Conservation (phyloP, 2,888 invertebrate genomes). For the Baronia brevicornis region DNA sequence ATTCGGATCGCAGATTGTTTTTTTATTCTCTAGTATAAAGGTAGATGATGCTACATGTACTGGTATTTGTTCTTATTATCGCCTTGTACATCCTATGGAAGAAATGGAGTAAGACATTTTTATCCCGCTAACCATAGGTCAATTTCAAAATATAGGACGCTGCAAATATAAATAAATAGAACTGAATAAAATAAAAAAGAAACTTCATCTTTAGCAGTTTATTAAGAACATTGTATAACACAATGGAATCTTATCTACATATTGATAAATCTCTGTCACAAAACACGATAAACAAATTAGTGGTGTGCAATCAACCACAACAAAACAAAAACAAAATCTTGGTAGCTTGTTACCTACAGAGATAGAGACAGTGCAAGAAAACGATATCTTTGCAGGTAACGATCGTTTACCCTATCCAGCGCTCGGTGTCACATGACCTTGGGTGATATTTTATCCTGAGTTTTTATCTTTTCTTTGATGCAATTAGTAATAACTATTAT, state of each 20-base stretch:
- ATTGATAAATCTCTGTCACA: constrained; percentile 69
- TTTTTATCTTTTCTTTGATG: no score
- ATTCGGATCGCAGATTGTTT: no score
- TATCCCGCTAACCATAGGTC: neutral
- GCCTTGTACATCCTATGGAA: no score
- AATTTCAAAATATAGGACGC: neutral
- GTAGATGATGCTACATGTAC: no score
- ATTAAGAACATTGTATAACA: constrained; percentile 65
- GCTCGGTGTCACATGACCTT: neutral
- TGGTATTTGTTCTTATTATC: no score
- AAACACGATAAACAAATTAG: constrained; percentile 61
- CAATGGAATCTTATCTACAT: constrained; percentile 56
- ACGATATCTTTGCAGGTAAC: no score
- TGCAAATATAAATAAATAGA: neutral
- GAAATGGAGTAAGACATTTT: no score
- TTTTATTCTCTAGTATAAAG: no score
- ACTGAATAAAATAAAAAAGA: constrained; percentile 26
- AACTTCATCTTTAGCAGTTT: constrained; percentile 54
- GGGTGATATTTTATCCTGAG: constrained; percentile 1
- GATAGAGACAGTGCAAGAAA: neutral
- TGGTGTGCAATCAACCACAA: constrained; percentile 69
- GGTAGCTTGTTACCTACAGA: constrained; percentile 9
- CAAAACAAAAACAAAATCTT: constrained; percentile 47
- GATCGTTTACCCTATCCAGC: no score
- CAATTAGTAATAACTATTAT: no score